phyloP scores from a whole-genome alignment of 1,140 invertebrate genomes.

The Elymnias hypermnestra region DNA sequence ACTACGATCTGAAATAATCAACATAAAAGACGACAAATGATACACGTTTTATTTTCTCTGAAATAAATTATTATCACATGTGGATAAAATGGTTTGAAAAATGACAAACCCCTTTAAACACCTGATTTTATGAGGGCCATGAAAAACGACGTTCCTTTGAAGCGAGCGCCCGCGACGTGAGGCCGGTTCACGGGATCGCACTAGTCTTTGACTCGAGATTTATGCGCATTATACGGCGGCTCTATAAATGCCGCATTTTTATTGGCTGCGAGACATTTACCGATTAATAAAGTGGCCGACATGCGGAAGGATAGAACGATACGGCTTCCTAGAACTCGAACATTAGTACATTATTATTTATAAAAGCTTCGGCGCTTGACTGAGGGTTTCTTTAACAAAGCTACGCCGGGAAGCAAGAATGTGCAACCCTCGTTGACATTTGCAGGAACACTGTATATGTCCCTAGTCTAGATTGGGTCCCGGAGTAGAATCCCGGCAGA shows the following conservation, averaged over 20 bases:
- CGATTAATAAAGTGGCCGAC: constrained; percentile 69
- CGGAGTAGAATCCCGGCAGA: no score
- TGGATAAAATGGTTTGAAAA: constrained; percentile 11
- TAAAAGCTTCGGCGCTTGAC: constrained; percentile 6
- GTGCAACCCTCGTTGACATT: no score
- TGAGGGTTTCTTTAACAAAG: no score
- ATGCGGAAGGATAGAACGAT: constrained; percentile 59
- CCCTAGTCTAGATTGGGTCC: no score
- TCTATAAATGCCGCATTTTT: constrained; percentile 70
- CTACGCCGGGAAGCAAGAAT: no score
- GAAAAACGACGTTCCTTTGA: constrained; percentile 63
- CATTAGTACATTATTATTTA: constrained; percentile 16
- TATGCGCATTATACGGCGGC: constrained; percentile 64
- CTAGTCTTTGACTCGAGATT: constrained; percentile 61
- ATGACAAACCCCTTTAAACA: constrained; percentile 44
- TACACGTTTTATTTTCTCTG: background rate
- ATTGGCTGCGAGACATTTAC: constrained; percentile 67
- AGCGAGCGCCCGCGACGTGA: constrained; percentile 39
- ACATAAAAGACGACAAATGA: no score
- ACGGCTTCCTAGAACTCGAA: constrained; percentile 52
- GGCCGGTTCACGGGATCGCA: constrained; percentile 45
- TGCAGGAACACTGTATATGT: background rate
- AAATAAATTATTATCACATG: background rate
- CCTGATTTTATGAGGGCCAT: constrained; percentile 55
- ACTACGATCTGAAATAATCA: no score